A percentile compares a stretch with the other conserved stretches of the same genome.
Evolutionary conservation across 2,888 invertebrate genomes (phyloP).

Genomic region (Ophonus ardosiacus): DNA sequence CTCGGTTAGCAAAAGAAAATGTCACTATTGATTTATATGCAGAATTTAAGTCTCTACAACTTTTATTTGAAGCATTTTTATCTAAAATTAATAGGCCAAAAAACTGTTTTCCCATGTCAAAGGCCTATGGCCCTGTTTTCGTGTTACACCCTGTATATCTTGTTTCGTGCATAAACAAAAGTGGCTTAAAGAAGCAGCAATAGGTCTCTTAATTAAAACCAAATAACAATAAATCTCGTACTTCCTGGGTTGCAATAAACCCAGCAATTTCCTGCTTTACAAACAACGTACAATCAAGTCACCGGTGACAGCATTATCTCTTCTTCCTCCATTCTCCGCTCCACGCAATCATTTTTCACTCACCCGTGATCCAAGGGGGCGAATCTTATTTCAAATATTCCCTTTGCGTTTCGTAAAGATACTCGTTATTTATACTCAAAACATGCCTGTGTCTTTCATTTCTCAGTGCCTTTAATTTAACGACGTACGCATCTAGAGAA

Average conservation of each 20-base stretch:
- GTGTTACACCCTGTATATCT: too few species aligned
- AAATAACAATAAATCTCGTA: not conserved
- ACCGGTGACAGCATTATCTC: slow-evolving; percentile 52
- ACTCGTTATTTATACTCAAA: not conserved
- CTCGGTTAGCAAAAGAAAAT: too few species aligned
- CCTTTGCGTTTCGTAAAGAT: not conserved
- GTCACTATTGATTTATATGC: too few species aligned
- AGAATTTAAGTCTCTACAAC: too few species aligned
- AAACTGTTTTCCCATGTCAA: too few species aligned
- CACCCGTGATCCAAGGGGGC: not conserved
- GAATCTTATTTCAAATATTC: not conserved
- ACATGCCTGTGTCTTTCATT: not conserved
- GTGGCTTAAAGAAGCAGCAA: not conserved
- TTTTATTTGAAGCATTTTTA: too few species aligned
- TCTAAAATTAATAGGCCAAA: too few species aligned
- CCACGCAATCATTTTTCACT: not conserved
- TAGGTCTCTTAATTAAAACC: not conserved
- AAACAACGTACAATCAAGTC: slow-evolving; percentile 37
- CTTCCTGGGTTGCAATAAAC: not conserved
- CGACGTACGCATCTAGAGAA: not conserved
- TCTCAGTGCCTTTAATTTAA: not conserved
- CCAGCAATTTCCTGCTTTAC: not conserved
- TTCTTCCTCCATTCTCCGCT: not conserved
- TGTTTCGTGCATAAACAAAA: not conserved
- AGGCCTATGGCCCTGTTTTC: too few species aligned